Evolutionary conservation across 1,140 invertebrate genomes (phyloP), one percentile per base, ranked within the genome.

Genomic region (Polypedilum pembai): DNA sequence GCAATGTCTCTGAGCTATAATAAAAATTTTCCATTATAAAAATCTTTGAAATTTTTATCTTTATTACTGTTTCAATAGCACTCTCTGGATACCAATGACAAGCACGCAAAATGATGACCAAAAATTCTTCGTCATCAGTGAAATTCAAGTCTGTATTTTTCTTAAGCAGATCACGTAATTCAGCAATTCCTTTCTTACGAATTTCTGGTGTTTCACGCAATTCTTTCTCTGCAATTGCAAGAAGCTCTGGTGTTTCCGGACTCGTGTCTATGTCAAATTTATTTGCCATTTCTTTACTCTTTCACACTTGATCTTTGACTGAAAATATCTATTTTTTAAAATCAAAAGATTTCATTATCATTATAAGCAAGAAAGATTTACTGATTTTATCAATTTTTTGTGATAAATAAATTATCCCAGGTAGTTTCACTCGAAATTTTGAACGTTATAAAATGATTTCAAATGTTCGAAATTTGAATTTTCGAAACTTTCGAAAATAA

Each of bases 11-110:
- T 88, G 89, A 94, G 91, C 86, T 91, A 78, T 1, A 56, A 56
- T 33, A 5, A 33, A 33, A 3, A 33, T 33, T 33, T 33, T 33
- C 1, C 24, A 33, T 3, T 33, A 33, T 33, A 33, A 33, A 33
- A 33, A 33, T 33, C 5, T 33, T 33, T 1, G 24, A 33, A 33
- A 33, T n/a, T 8, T 86, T 80, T 33, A 33, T 33, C 2, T 33
- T 33, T 5, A 33, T 33, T 33, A 91, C 90, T 82, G 93, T 82
- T 77, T 87, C 86, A 56, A 88, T 82, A 0, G 91, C 91, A 82
- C 91, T 92, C 76, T 93, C 85, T 0, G 91, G 87, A 78, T 93
- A 93, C 80, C 87, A 94, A 80, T 94, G 92, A 79, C 89, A 91
- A 40, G 90, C 90, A 45, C 92, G 85, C 15, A 94, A 82, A 78